Evolutionary conservation across 37 sponge, comb jelly and placozoan genomes (phyloP), one percentile per base, ranked within the genome.

Genomic region (Cliona cf. orientalis): DNA sequence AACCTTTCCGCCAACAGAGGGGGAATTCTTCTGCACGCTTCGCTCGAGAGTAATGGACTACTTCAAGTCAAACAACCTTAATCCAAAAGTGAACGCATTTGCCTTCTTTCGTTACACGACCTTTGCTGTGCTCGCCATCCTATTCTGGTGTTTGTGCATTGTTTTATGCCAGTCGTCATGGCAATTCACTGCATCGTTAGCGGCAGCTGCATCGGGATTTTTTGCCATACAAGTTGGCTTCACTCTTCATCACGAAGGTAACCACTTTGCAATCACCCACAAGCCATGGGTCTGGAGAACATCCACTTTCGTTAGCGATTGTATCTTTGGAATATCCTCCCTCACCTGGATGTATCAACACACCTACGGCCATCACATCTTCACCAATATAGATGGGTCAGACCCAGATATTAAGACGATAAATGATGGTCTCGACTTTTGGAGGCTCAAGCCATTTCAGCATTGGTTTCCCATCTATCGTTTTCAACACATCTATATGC

Each of bases 381-480:
- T 71, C 81, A 70, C 87, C 36, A 86, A 86, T 58, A 21, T 74
- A 32, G 74, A 71, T 36, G 69, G 58, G 6, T 45, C 75, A 22
- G 87, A 86, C 46, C 87, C 87, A n/a, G 87, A 86, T 42, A 44
- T 85, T 17, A 34, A 21, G 12, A 81, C 80, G 38, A n/a, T n/a
- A n/a, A n/a, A n/a, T n/a, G 39, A 83, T 6, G 37, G 60, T n/a
- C 43, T 70, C 3, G 80, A 81, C 41, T 36, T 68, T 6, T 56
- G 80, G 56, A 70, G 87, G 25, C 68, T 86, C 22, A 70, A 71
- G 65, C 25, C 46, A 0, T 57, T 66, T 0, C 87, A 86, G 49
- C 41, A 43, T 23, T 86, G 87, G 87, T 17, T 40, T 9, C 38
- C 80, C 9, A 73, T 35, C 43, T 86, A 86, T 58, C 19, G 46